Evolutionary conservation across 2,113 vertebrate genomes (phyloP).

Genomic region (Panurus biarmicus): DNA sequence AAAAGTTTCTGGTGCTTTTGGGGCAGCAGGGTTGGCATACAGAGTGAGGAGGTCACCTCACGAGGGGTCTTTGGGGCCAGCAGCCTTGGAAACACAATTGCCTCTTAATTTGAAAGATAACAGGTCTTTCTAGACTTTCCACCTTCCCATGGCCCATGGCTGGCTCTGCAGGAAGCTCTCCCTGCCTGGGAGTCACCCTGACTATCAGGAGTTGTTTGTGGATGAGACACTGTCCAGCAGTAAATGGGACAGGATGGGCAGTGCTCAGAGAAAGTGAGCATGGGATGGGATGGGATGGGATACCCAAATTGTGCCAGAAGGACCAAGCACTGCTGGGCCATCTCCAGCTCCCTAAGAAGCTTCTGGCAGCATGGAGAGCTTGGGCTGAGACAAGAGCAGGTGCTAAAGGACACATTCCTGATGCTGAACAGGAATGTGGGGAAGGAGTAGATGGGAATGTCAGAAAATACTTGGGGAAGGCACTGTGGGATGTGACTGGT

Average conservation of each 20-base stretch:
- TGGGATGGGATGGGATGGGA: background rate
- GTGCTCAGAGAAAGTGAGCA: background rate
- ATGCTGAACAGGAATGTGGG: background rate
- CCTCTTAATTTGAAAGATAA: background rate
- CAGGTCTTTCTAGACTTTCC: background rate
- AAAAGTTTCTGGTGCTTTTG: background rate
- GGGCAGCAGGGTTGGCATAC: background rate
- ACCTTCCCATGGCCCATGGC: background rate
- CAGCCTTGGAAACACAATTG: background rate
- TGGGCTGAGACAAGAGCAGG: background rate
- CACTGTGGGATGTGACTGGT: background rate
- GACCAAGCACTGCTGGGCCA: background rate
- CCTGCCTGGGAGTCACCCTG: accelerated
- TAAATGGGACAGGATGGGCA: background rate
- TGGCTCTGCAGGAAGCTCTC: background rate
- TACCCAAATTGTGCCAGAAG: background rate
- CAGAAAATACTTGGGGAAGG: background rate
- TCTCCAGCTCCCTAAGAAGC: background rate
- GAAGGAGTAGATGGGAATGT: background rate
- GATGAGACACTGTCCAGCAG: background rate
- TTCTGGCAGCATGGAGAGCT: background rate
- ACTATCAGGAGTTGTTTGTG: background rate
- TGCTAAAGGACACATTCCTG: background rate
- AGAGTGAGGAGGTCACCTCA: background rate
- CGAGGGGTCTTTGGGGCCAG: background rate